These are phyloP conservation scores for Heliconius eleuchia DNA, from an alignment of 1,140 invertebrate species.

Conservation along the genomic window DNA sequence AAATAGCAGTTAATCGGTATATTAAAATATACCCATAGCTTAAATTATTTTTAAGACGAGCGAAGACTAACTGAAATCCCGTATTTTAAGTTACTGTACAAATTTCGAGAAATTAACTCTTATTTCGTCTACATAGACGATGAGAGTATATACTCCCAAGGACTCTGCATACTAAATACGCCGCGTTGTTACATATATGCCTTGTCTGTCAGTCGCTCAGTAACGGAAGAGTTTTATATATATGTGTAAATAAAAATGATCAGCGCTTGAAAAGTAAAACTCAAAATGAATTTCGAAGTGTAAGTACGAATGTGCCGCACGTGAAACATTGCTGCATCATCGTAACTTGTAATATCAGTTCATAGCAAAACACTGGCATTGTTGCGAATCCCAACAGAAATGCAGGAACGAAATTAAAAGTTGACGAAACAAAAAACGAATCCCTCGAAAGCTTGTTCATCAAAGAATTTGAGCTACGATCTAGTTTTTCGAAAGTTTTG, in stretches of 20 bases:
- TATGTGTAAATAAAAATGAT: not conserved
- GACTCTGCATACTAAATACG: too few relatives aligned
- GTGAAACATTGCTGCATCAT: not conserved
- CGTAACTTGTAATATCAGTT: slow-evolving; percentile 26
- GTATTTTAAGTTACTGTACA: too few relatives aligned
- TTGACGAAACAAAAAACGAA: slow-evolving; percentile 40
- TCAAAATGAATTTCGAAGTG: not conserved
- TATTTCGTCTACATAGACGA: too few relatives aligned
- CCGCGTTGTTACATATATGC: too few relatives aligned
- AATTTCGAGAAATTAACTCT: too few relatives aligned
- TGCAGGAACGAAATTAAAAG: slow-evolving; percentile 45
- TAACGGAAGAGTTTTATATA: not conserved
- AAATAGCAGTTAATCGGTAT: too few relatives aligned
- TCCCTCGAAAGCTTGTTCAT: slow-evolving; percentile 32
- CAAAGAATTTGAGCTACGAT: slow-evolving; percentile 17
- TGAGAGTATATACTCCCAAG: too few relatives aligned
- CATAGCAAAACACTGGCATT: slow-evolving; percentile 24
- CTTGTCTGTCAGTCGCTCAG: too few relatives aligned
- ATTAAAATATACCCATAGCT: too few relatives aligned
- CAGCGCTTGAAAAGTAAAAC: not conserved
- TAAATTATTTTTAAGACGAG: too few relatives aligned
- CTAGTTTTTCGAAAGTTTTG: slow-evolving; percentile 6
- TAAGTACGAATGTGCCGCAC: not conserved
- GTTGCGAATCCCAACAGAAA: slow-evolving; percentile 25
- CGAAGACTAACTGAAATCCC: too few relatives aligned